Evolutionary conservation across 2,113 vertebrate species (phyloP).

Genomic region (Nothoprocta perdicaria): DNA sequence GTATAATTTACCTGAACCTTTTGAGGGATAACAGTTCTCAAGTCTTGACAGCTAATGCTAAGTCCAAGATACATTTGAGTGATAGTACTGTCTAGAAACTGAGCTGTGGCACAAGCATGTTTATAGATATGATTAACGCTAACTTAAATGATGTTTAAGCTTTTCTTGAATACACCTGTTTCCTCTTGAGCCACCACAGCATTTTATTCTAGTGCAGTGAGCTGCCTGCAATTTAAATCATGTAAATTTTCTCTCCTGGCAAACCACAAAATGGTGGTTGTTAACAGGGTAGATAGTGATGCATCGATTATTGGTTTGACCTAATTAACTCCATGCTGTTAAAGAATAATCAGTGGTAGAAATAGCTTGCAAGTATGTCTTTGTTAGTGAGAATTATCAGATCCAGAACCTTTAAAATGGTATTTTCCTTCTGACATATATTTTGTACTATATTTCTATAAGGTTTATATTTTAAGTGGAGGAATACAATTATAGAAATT

Average conservation of each 20-base stretch:
- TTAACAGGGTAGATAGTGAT: background rate
- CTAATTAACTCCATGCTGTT: constrained; percentile 49
- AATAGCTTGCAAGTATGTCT: background rate
- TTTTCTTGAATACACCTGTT: background rate
- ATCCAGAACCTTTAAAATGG: background rate
- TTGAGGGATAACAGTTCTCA: background rate
- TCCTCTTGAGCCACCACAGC: background rate
- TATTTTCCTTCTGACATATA: background rate
- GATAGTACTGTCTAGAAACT: background rate
- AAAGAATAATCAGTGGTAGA: background rate
- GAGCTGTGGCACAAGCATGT: background rate
- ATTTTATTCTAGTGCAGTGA: background rate
- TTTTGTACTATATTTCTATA: background rate
- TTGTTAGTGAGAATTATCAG: background rate
- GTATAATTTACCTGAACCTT: background rate
- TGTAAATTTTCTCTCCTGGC: background rate
- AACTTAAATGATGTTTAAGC: background rate
- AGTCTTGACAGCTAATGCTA: background rate
- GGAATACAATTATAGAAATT: background rate
- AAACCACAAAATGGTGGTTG: constrained; percentile 4
- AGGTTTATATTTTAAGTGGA: background rate
- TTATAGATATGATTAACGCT: background rate
- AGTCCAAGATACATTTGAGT: background rate
- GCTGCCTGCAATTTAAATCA: background rate
- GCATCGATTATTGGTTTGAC: constrained; percentile 53